Percentiles rank a stretch among this genome's conserved stretches.
Evolutionary conservation across 2,888 invertebrate genomes (phyloP).

Genomic region (Clostera curtula): DNA sequence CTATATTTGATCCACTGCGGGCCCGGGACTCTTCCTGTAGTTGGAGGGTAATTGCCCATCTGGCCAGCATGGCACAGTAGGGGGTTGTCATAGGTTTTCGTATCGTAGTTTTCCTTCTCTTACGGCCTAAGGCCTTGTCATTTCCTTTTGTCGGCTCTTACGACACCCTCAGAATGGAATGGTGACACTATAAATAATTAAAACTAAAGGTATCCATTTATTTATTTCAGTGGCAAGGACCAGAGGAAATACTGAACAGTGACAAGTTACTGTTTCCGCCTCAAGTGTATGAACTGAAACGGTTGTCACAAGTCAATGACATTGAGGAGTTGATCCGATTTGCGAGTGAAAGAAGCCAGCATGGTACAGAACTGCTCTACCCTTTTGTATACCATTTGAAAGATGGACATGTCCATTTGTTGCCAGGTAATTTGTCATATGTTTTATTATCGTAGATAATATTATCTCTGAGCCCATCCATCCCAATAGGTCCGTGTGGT

Average conservation of each 20-base stretch:
- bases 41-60: too few relatives aligned
- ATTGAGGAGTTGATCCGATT: slow-evolving; percentile 75
- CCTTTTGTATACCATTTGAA: slow-evolving; percentile 71
- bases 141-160: too few relatives aligned
- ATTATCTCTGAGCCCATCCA: too few relatives aligned
- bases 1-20: too few relatives aligned
- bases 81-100: too few relatives aligned
- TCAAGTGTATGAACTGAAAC: slow-evolving; percentile 83
- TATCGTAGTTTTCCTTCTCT: too few relatives aligned
- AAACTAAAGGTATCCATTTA: too few relatives aligned
- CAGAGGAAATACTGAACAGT: slow-evolving; percentile 64
- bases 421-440: slow-evolving; percentile 72
- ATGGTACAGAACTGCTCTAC: slow-evolving; percentile 68
- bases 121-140: too few relatives aligned
- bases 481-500: too few relatives aligned
- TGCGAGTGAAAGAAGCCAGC: slow-evolving; percentile 69
- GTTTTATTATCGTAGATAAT: slow-evolving; percentile 2
- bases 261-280: slow-evolving; percentile 79
- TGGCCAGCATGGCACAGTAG: too few relatives aligned
- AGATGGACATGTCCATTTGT: slow-evolving; percentile 73
- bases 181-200: slow-evolving; percentile 8
- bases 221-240: slow-evolving; percentile 80
- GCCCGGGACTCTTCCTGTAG: too few relatives aligned
- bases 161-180: too few relatives aligned
- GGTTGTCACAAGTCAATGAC: slow-evolving; percentile 72